These are phyloP conservation scores for Melipona beecheii DNA, from an alignment of 2,888 invertebrate genomes.

Conservation along the genomic window DNA sequence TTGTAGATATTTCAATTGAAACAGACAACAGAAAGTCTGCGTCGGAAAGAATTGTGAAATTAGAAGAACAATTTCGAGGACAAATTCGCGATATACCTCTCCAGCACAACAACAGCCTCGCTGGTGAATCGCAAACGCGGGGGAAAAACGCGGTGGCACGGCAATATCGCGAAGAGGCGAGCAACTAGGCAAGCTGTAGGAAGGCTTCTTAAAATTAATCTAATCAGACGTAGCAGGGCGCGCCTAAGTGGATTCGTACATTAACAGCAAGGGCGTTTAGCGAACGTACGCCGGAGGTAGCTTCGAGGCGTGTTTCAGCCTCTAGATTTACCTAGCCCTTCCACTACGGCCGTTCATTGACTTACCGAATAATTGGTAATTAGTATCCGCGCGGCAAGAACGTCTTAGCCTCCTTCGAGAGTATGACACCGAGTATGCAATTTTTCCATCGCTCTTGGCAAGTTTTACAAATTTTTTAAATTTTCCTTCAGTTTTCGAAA, in stretches of 20 bases:
- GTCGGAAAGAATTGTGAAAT: no score
- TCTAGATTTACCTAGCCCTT: slow-evolving; percentile 45
- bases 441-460: neutral
- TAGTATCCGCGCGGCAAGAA: slow-evolving; percentile 25
- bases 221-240: slow-evolving; percentile 52
- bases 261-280: slow-evolving; percentile 50
- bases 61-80: no score
- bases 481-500: no score
- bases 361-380: slow-evolving; percentile 54
- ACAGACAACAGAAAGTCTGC: no score
- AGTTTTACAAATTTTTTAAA: neutral
- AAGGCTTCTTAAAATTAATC: slow-evolving; percentile 58
- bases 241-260: slow-evolving; percentile 61
- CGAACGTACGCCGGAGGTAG: slow-evolving; percentile 29
- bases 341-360: slow-evolving; percentile 33
- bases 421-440: neutral
- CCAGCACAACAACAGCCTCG: neutral
- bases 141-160: neutral
- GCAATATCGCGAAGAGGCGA: slow-evolving; percentile 6
- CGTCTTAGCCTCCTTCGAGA: slow-evolving; percentile 1
- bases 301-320: slow-evolving; percentile 26
- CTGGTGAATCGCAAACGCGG: neutral
- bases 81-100: no score
- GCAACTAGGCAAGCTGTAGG: neutral
- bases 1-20: no score